These are phyloP conservation scores for mouse (Mus musculus) DNA, from an alignment of 2,113 vertebrate species.

Conservation along the genomic window GRCm39 chr2:37635001-37635500, in stretches of 20 bases:
- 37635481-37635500: not conserved
- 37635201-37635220: not conserved
- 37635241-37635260: not conserved
- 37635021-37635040: not conserved
- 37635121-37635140: constrained; percentile 57
- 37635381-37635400: not conserved
- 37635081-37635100: constrained; percentile 10
- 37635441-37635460: not conserved
- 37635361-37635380: not conserved
- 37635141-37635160: constrained; percentile 14
- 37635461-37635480: not conserved
- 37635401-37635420: not conserved
- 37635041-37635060: not conserved
- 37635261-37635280: not conserved
- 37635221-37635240: not conserved
- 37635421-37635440: not conserved
- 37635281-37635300: not conserved
- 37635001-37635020: not conserved
- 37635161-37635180: constrained; percentile 41
- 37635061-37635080: constrained; percentile 37
- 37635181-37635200: not conserved
- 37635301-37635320: not conserved
- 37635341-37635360: not conserved
- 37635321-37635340: accelerated
- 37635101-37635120: constrained; percentile 57